Base-by-base conservation (phyloP, 2,113 vertebrate genomes). In the Plectropomus leopardus region DNA sequence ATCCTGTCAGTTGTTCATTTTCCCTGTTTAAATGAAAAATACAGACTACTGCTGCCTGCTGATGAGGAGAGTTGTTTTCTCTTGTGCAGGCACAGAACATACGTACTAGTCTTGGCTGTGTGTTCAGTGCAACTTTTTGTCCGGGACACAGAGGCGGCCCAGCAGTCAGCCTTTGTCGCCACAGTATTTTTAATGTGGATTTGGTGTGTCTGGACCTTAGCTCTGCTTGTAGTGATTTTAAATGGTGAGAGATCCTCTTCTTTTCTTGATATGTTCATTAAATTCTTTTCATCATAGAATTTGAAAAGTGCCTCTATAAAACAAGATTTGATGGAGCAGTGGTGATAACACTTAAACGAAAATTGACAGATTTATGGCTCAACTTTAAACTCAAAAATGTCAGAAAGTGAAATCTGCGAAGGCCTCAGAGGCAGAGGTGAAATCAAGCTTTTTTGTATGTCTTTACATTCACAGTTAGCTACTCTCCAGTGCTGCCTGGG, bases 401-500 rank as follows among this genome's bases (percentile, higher is more conserved):
- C n/a, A 16, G 42, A 59, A 74, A 67, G 59, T 30, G 47, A 66
- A 82, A 67, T 73, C 42, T 61, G 50, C 67, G 2, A 44, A 66
- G 61, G 72, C 57, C 59, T 81, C 57, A 11, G 66, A 84, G 67
- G 71, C 54, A 76, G 76, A 84, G 87, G 85, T 89, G 59, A 92
- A 86, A 90, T 80, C 61, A 45, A 78, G 65, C 36, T 61, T 68
- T 74, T 57, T 53, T 77, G 64, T 67, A 47, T 54, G 74, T 78
- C 83, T 69, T 87, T 90, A 89, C 78, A 84, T 83, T 85, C 77
- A 77, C 86, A 73, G 86, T 76, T 58, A 60, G 57, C 61, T 77
- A 34, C 61, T 81, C 79, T 88, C 60, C 53, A 82, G 69, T 69
- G 71, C 77, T 80, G 84, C 85, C 82, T 77, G 54, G 66, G 84